Conservation (phyloP, 2,797 vertebrate species). For the Phrynocephalus vlangalii region DNA sequence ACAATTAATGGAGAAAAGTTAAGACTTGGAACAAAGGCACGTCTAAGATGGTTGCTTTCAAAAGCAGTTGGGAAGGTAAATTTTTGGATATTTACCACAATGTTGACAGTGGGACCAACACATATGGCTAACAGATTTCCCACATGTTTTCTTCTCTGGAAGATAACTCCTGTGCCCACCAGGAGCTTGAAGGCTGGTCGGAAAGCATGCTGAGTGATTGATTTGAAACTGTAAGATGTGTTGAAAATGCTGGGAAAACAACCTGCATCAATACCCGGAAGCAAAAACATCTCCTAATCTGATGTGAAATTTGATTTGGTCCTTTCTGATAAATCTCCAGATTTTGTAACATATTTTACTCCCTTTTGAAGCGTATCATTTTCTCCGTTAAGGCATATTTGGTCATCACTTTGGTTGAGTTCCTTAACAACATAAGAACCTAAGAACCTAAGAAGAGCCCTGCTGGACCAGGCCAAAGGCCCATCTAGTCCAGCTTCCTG, state of each 20-base stretch:
- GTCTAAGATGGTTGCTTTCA: slow-evolving; percentile 33
- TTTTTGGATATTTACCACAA: slow-evolving; percentile 69
- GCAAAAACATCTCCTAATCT: slow-evolving; percentile 62
- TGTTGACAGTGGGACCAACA: slow-evolving; percentile 73
- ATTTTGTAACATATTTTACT: background rate
- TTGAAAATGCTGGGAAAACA: slow-evolving; percentile 72
- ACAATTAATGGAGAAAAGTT: slow-evolving; percentile 32
- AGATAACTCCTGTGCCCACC: slow-evolving; percentile 76
- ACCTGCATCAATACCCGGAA: slow-evolving; percentile 77
- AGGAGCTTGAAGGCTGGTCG: slow-evolving; percentile 73
- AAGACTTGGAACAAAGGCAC: slow-evolving; percentile 9
- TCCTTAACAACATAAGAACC: no score
- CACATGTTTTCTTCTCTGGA: slow-evolving; percentile 76
- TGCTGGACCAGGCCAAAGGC: no score
- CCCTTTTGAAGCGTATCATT: no score
- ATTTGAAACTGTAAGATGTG: slow-evolving; percentile 72
- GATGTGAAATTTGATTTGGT: slow-evolving; percentile 35
- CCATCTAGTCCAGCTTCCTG: no score
- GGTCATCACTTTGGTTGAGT: no score
- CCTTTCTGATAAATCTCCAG: background rate
- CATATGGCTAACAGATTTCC: slow-evolving; percentile 80
- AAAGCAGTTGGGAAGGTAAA: slow-evolving; percentile 44
- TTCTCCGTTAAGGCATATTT: no score
- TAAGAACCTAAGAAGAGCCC: no score
- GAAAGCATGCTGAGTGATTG: slow-evolving; percentile 76